Evolutionary conservation across 2,113 vertebrate species (phyloP).

Genomic region (Tetrao urogallus): DNA sequence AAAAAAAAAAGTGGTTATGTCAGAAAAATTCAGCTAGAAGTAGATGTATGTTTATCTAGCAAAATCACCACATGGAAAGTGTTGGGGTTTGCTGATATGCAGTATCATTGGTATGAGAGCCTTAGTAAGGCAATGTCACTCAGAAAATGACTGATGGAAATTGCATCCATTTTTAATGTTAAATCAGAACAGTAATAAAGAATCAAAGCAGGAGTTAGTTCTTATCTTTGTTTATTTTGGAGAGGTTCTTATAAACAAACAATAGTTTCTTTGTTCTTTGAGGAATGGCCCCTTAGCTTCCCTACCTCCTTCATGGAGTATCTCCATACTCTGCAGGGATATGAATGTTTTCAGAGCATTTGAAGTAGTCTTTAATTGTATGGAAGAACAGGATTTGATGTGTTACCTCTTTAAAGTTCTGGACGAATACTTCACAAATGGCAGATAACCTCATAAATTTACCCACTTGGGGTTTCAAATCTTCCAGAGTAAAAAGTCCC

Average conservation of each 20-base stretch:
- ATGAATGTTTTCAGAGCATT: neutral
- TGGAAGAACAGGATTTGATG: neutral
- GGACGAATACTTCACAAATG: neutral
- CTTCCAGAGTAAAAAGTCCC: neutral
- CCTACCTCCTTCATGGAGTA: neutral
- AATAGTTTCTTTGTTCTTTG: neutral
- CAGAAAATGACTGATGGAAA: neutral
- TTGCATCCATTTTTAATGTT: neutral
- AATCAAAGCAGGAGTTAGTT: neutral
- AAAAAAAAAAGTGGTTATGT: neutral
- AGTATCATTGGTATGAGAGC: rapidly evolving
- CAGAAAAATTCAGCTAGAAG: neutral
- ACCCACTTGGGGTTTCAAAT: neutral
- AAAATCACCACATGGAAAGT: neutral
- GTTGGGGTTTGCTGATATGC: neutral
- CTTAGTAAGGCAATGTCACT: neutral
- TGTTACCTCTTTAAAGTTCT: neutral
- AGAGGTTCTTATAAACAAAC: neutral
- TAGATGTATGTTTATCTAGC: neutral
- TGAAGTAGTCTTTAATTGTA: neutral
- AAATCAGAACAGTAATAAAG: neutral
- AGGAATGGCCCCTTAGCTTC: neutral
- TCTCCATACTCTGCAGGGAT: neutral
- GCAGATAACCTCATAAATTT: neutral
- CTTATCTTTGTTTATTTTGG: neutral